These are phyloP conservation scores for Phasianus colchicus DNA, from an alignment of 2,113 vertebrate genomes.

Conservation along the genomic window DNA sequence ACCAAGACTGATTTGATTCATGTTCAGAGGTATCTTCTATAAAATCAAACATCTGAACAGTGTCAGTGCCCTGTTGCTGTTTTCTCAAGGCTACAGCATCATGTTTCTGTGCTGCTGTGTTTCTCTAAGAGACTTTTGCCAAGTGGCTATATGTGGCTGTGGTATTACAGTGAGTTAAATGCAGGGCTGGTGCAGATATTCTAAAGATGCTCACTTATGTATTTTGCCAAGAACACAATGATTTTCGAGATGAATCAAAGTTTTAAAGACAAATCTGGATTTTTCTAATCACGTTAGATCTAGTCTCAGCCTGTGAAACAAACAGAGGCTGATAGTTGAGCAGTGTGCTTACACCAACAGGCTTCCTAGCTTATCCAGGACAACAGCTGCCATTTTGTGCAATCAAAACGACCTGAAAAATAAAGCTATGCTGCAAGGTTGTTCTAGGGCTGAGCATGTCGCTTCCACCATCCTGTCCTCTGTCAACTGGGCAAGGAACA, in stretches of 20 bases:
- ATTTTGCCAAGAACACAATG: background rate
- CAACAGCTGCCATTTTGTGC: background rate
- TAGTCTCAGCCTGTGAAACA: background rate
- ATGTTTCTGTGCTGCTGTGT: background rate
- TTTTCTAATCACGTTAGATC: background rate
- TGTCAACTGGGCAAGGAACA: background rate
- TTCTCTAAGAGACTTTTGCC: conserved; percentile 1
- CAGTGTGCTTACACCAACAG: background rate
- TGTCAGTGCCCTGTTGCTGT: background rate
- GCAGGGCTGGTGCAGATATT: background rate
- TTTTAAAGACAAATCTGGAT: background rate
- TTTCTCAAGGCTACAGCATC: background rate
- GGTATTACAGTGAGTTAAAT: background rate
- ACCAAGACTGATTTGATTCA: background rate
- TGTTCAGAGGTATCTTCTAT: background rate
- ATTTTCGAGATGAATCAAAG: background rate
- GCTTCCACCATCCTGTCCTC: background rate
- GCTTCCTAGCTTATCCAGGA: background rate
- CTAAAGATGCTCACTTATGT: background rate
- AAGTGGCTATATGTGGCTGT: background rate
- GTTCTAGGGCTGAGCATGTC: background rate
- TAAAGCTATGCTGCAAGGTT: fast-evolving
- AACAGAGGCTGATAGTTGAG: background rate
- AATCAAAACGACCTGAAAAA: background rate
- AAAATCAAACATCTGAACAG: background rate